Evolutionary conservation across 2,113 vertebrate species (phyloP).

Genomic region (Tachycineta bicolor): DNA sequence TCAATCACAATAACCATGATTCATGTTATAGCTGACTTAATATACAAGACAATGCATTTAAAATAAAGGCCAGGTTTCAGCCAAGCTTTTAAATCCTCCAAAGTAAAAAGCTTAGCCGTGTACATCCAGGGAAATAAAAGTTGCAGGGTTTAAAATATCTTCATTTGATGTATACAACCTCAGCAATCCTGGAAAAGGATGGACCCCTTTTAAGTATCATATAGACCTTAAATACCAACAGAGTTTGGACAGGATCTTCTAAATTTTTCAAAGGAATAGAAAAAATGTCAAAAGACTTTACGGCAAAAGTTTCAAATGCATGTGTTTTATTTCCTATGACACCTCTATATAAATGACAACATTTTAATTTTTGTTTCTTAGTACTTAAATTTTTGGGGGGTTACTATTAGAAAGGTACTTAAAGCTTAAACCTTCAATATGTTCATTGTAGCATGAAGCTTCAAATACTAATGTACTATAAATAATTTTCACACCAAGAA

Average conservation of each 20-base stretch:
- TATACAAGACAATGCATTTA: not conserved
- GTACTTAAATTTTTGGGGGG: not conserved
- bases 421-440: not conserved
- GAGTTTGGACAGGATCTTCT: not conserved
- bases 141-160: not conserved
- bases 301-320: not conserved
- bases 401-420: not conserved
- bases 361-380: not conserved
- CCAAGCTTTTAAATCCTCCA: not conserved
- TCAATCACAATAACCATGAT: not conserved
- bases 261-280: not conserved
- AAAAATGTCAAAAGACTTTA: not conserved
- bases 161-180: not conserved
- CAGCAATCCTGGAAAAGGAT: not conserved
- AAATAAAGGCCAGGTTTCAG: not conserved
- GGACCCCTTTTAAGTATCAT: not conserved
- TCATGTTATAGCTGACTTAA: not conserved
- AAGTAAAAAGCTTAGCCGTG: not conserved
- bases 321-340: not conserved
- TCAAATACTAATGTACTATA: not conserved
- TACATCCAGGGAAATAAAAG: not conserved
- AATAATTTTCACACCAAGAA: not conserved
- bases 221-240: not conserved
- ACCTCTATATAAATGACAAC: rapidly evolving
- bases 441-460: not conserved